phyloP scores from a whole-genome alignment of 2,797 vertebrate species.

The Limnodromus scolopaceus region DNA sequence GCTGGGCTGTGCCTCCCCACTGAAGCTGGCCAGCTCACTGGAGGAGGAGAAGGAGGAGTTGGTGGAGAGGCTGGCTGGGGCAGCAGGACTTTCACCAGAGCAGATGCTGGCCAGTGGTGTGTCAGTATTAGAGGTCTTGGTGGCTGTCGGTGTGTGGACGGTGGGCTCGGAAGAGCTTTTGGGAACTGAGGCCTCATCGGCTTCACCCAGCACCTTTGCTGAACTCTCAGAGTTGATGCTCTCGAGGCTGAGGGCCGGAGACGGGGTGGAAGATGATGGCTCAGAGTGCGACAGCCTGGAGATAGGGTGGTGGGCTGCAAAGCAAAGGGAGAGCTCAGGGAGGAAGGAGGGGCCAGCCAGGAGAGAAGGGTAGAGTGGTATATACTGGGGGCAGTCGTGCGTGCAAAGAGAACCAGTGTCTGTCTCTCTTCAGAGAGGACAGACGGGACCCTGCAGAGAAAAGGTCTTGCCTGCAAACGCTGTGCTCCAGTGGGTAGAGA shows the following conservation, averaged over 20 bases:
- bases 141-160: conserved; percentile 79
- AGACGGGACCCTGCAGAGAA: fast-evolving
- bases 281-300: conserved; percentile 85
- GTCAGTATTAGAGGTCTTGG: conserved; percentile 55
- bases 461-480: not conserved
- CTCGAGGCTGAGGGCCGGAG: conserved; percentile 92
- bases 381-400: not conserved
- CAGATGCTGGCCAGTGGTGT: conserved; percentile 48
- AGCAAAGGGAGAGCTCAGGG: conserved; percentile 6
- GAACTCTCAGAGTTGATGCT: conserved; percentile 88
- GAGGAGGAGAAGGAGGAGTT: conserved; percentile 79
- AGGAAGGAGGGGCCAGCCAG: not conserved
- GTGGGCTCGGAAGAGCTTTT: conserved; percentile 94
- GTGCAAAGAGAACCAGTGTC: not conserved
- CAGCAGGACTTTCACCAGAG: conserved; percentile 79
- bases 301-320: conserved; percentile 79
- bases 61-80: conserved; percentile 82
- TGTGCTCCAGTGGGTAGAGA: not conserved
- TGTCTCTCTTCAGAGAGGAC: not conserved
- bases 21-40: conserved; percentile 67
- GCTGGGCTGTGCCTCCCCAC: conserved; percentile 63
- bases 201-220: conserved; percentile 69
- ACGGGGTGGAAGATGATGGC: conserved; percentile 89
- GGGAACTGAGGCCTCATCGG: conserved; percentile 80
- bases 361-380: not conserved